Percentiles rank a stretch among this genome's conserved stretches.
phyloP scores from a whole-genome alignment of 2,888 invertebrate species.

The Ptilodon capucinus region DNA sequence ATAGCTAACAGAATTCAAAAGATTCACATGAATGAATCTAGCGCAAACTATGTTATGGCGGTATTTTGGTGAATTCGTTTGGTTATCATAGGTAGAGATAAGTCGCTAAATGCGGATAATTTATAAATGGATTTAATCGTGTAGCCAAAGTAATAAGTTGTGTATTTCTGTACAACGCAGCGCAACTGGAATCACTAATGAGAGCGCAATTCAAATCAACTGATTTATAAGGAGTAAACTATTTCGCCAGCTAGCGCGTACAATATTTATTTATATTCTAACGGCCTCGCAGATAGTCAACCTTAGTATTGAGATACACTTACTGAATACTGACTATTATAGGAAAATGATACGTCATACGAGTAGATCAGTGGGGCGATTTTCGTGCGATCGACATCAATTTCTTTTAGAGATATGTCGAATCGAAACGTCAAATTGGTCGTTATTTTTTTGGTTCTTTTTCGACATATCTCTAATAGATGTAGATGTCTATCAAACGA shows the following conservation, averaged over 20 bases:
- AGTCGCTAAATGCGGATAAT: constrained; percentile 51
- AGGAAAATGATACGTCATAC: background rate
- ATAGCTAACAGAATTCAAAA: constrained; percentile 30
- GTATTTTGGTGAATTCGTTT: constrained; percentile 42
- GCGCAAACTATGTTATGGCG: constrained; percentile 13
- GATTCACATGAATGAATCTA: constrained; percentile 23
- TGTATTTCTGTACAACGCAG: constrained; percentile 66
- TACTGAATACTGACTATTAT: constrained; percentile 26
- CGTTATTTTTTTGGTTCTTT: too few relatives aligned
- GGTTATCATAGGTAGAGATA: constrained; percentile 58
- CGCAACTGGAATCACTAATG: constrained; percentile 75
- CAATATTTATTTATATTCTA: constrained; percentile 73
- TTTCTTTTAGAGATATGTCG: too few relatives aligned
- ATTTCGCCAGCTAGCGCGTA: constrained; percentile 62
- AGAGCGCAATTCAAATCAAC: constrained; percentile 78
- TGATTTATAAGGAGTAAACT: constrained; percentile 79
- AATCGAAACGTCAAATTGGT: too few relatives aligned
- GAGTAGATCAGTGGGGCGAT: background rate
- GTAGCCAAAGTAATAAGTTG: constrained; percentile 77
- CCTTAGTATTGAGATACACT: constrained; percentile 40
- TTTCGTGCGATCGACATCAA: too few relatives aligned
- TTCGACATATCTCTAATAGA: too few relatives aligned
- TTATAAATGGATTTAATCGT: constrained; percentile 63
- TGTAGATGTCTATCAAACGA: too few relatives aligned
- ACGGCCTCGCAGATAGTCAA: constrained; percentile 63